Evolutionary conservation across 1,140 invertebrate genomes (phyloP).

Genomic region (Proctacanthus coquilletti): DNA sequence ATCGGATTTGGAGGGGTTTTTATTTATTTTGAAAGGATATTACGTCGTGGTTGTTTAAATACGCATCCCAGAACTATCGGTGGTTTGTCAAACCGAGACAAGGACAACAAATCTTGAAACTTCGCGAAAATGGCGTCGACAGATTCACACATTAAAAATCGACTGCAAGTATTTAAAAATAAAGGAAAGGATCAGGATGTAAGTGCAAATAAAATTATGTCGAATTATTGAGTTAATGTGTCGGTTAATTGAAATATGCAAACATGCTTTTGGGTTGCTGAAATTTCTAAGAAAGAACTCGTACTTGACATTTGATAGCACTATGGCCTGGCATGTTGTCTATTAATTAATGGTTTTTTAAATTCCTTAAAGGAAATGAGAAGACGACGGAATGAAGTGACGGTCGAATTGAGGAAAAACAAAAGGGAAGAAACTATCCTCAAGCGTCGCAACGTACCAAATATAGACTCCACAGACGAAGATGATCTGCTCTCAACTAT

Average conservation of each 20-base stretch:
- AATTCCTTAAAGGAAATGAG: constrained; percentile 71
- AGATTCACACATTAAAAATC: constrained; percentile 38
- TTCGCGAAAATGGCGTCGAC: constrained; percentile 3
- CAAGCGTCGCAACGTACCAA: constrained; percentile 87
- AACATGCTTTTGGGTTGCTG: neutral
- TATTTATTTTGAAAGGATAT: no score
- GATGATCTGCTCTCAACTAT: constrained; percentile 41
- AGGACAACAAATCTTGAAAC: neutral
- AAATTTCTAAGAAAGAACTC: constrained; percentile 1
- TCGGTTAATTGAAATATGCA: neutral
- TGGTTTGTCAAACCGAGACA: constrained; percentile 1
- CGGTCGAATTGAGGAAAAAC: constrained; percentile 89
- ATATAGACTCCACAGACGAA: constrained; percentile 65
- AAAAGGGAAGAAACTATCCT: constrained; percentile 92
- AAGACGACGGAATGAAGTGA: constrained; percentile 86
- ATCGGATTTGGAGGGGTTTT: no score
- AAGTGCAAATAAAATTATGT: no score
- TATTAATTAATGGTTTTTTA: neutral
- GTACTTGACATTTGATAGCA: neutral
- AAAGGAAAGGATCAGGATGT: constrained; percentile 95
- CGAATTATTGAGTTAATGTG: neutral
- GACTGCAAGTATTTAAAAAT: constrained; percentile 89
- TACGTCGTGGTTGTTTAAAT: no score
- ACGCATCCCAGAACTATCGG: no score
- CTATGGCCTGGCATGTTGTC: constrained; percentile 5